phyloP scores from a whole-genome alignment of 2,113 vertebrate genomes.

The Glaucomys volans region DNA sequence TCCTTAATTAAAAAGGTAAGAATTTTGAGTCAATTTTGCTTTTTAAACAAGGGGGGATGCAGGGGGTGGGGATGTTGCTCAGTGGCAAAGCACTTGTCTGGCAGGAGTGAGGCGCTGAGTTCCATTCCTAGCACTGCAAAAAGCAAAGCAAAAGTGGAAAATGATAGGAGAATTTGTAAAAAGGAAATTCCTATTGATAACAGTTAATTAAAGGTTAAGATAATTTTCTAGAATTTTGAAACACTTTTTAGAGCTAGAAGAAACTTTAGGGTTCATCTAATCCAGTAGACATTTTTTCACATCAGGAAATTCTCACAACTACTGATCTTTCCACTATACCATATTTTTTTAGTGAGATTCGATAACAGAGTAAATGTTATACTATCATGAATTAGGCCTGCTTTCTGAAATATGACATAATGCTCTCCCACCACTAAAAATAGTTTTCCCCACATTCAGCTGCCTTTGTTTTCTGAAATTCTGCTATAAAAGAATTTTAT shows the following conservation, averaged over 20 bases:
- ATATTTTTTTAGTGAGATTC: neutral
- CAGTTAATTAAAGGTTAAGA: slow-evolving; percentile 37
- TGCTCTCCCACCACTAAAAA: slow-evolving; percentile 33
- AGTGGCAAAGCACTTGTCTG: neutral
- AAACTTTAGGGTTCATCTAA: slow-evolving; percentile 46
- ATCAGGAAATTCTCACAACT: slow-evolving; percentile 30
- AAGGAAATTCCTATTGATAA: neutral
- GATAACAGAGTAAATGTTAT: slow-evolving; percentile 25
- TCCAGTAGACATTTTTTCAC: neutral
- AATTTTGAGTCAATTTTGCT: slow-evolving; percentile 36
- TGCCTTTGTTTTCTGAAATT: slow-evolving; percentile 62
- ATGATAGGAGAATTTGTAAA: slow-evolving; percentile 41
- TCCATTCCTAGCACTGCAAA: neutral
- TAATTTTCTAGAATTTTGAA: slow-evolving; percentile 24
- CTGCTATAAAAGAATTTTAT: neutral
- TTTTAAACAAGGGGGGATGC: slow-evolving; percentile 18
- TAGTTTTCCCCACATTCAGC: neutral
- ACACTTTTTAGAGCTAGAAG: slow-evolving; percentile 28
- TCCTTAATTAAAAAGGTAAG: slow-evolving; percentile 96
- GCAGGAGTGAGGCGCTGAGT: neutral
- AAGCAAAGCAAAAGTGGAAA: neutral
- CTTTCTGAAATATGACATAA: slow-evolving; percentile 54
- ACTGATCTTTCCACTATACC: neutral
- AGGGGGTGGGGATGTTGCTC: neutral
- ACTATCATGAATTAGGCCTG: slow-evolving; percentile 4